Conservation (phyloP, 2,888 invertebrate species). For the Sinopyrophorus schimmeli region DNA sequence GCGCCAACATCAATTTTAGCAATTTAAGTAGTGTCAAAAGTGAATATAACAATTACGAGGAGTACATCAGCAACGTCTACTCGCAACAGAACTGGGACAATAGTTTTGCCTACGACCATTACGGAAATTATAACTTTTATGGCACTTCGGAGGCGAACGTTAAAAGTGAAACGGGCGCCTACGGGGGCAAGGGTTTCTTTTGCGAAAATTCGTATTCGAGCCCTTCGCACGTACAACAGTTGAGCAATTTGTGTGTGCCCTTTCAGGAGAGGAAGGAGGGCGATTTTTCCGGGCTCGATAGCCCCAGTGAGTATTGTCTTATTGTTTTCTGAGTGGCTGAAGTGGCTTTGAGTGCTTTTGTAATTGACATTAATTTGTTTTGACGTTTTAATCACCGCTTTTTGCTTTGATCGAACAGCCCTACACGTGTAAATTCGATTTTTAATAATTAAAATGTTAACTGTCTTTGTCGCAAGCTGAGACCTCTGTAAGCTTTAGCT, state of each 20-base stretch:
- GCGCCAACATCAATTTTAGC: constrained; percentile 24
- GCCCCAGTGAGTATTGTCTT: constrained; percentile 49
- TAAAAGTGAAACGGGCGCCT: constrained; percentile 25
- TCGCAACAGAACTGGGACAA: constrained; percentile 36
- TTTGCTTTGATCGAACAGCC: too few relatives aligned
- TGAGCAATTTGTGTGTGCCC: constrained; percentile 50
- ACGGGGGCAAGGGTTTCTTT: constrained; percentile 25
- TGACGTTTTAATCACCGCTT: too few relatives aligned
- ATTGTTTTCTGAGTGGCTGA: neutral
- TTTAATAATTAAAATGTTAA: too few relatives aligned
- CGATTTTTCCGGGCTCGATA: constrained; percentile 46
- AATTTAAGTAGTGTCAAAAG: constrained; percentile 24
- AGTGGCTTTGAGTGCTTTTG: too few relatives aligned
- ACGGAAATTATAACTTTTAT: constrained; percentile 37
- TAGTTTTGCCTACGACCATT: constrained; percentile 30
- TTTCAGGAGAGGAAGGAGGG: constrained; percentile 40
- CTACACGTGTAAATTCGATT: too few relatives aligned
- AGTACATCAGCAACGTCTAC: constrained; percentile 26
- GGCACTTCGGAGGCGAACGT: constrained; percentile 31
- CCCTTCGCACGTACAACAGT: constrained; percentile 47
- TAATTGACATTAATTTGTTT: too few relatives aligned
- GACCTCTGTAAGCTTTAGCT: too few relatives aligned
- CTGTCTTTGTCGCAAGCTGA: too few relatives aligned
- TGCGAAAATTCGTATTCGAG: constrained; percentile 34
- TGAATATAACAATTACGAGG: constrained; percentile 33